These are phyloP conservation scores for Pterobdella sp. DNA, from an alignment of 2,888 invertebrate genomes.

Conservation along the genomic window DNA sequence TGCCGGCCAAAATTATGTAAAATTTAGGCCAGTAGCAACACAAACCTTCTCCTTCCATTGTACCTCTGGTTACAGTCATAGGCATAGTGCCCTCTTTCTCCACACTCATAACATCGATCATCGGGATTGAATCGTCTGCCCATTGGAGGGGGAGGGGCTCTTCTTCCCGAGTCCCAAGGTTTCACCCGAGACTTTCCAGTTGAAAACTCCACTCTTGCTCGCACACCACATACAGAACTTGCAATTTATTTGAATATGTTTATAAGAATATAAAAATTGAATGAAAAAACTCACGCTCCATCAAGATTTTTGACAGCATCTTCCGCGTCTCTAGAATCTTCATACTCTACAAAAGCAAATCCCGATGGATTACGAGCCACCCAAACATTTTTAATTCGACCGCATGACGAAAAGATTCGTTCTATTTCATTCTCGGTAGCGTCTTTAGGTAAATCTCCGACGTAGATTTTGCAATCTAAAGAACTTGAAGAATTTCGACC, in stretches of 20 bases:
- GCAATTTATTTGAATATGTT: not conserved
- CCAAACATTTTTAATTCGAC: constrained; percentile 44
- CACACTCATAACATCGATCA: constrained; percentile 87
- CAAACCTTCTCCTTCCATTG: constrained; percentile 7
- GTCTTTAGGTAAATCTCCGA: constrained; percentile 35
- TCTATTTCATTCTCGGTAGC: constrained; percentile 35
- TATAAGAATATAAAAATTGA: too few species aligned
- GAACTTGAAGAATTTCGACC: constrained; percentile 24
- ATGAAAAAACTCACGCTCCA: constrained; percentile 64
- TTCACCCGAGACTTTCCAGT: constrained; percentile 61
- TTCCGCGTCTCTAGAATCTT: constrained; percentile 78
- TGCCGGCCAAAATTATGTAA: not conserved
- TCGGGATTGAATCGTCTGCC: constrained; percentile 73
- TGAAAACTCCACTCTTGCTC: constrained; percentile 83
- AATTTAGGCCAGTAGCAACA: not conserved
- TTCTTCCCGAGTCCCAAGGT: constrained; percentile 29
- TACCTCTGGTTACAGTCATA: constrained; percentile 61
- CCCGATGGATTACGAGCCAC: constrained; percentile 53
- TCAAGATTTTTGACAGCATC: constrained; percentile 74
- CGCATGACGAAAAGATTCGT: constrained; percentile 45
- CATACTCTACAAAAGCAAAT: constrained; percentile 80
- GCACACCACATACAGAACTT: constrained; percentile 60
- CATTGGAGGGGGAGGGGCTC: constrained; percentile 35
- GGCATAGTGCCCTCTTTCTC: constrained; percentile 84
- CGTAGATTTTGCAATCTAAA: constrained; percentile 34